Evolutionary conservation across 2,797 vertebrate species (phyloP).

Genomic region (Schizothorax lantsangensis): DNA sequence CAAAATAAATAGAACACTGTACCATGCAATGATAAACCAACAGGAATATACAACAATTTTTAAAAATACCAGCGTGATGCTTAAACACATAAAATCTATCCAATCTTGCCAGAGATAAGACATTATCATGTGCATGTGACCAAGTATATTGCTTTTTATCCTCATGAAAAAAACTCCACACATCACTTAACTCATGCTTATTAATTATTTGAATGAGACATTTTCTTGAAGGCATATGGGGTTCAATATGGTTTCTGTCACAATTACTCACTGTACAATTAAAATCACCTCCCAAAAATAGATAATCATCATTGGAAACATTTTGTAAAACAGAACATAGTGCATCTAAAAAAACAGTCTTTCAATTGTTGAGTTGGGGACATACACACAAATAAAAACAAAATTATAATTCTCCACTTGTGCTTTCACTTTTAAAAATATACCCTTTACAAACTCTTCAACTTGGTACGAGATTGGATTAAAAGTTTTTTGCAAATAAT

Average conservation of each 20-base stretch:
- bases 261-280: constrained; percentile 10
- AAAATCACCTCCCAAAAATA: background rate
- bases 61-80: constrained; percentile 22
- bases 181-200: too few relatives aligned
- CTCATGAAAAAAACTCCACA: too few relatives aligned
- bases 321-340: background rate
- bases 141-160: too few relatives aligned
- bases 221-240: too few relatives aligned
- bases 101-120: too few relatives aligned
- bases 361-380: background rate
- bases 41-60: constrained; percentile 19
- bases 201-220: too few relatives aligned
- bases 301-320: background rate
- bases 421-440: background rate
- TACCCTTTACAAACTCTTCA: background rate
- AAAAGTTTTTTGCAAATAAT: background rate
- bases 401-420: background rate
- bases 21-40: background rate
- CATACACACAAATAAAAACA: constrained; percentile 1
- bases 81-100: constrained; percentile 32
- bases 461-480: background rate
- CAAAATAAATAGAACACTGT: background rate
- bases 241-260: too few relatives aligned
- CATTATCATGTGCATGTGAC: too few relatives aligned
- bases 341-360: background rate